A percentile compares a stretch with the other conserved stretches of the same genome.
phyloP scores from a whole-genome alignment of 2,888 invertebrate genomes.

The Dorcus hopei region DNA sequence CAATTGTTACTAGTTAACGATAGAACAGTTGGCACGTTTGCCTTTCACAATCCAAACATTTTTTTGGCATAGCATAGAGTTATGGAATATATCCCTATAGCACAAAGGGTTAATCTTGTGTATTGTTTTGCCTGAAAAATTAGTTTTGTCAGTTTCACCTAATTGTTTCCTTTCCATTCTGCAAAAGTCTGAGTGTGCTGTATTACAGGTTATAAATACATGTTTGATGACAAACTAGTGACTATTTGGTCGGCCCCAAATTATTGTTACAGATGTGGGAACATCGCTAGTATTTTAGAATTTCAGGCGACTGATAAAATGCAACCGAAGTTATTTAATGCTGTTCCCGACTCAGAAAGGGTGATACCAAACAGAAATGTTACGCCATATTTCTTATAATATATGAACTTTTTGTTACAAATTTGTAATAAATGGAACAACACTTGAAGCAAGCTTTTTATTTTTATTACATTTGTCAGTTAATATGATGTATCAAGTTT shows the following conservation, averaged over 20 bases:
- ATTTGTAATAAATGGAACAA: neutral
- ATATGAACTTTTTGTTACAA: neutral
- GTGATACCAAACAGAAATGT: constrained; percentile 90
- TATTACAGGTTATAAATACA: constrained; percentile 86
- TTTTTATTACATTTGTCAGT: neutral
- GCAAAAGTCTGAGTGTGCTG: constrained; percentile 10
- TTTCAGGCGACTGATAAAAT: constrained; percentile 77
- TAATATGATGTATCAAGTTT: too few species aligned
- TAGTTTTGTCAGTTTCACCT: neutral
- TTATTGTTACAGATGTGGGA: constrained; percentile 99
- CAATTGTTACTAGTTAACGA: neutral
- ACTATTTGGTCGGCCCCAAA: constrained; percentile 99
- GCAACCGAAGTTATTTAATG: constrained; percentile 84
- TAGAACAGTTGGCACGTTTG: neutral
- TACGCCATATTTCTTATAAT: constrained; percentile 94
- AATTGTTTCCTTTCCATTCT: neutral
- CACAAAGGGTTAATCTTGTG: neutral
- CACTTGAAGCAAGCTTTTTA: neutral
- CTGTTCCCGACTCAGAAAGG: constrained; percentile 92
- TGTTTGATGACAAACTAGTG: constrained; percentile 95
- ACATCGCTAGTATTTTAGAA: constrained; percentile 93
- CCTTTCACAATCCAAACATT: too few species aligned
- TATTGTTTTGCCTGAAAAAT: neutral
- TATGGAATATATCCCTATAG: neutral
- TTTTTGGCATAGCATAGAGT: too few species aligned